Conservation (phyloP, 2,888 invertebrate species). For the Hyposoter dolosus region DNA sequence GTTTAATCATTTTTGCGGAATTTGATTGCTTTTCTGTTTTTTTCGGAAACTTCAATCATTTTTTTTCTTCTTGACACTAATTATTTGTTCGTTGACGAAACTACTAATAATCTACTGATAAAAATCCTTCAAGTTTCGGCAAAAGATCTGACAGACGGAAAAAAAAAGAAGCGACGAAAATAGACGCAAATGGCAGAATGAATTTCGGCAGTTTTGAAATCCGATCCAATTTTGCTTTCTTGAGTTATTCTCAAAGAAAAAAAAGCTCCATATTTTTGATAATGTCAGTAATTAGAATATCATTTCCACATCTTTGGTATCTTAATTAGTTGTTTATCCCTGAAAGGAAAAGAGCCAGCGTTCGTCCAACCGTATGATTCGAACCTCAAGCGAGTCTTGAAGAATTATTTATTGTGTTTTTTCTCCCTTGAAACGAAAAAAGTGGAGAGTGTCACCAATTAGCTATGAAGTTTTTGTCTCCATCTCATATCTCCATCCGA, state of each 20-base stretch:
- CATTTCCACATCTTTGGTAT: conserved; percentile 9
- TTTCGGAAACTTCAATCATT: conserved; percentile 65
- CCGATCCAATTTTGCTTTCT: conserved; percentile 4
- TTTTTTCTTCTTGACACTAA: background rate
- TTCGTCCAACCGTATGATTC: background rate
- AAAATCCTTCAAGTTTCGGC: background rate
- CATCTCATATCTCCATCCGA: conserved; percentile 9
- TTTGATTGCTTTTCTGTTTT: conserved; percentile 22
- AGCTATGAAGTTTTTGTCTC: background rate
- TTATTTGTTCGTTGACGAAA: background rate
- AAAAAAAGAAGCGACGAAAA: background rate
- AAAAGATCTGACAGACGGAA: background rate
- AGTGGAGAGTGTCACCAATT: conserved; percentile 20
- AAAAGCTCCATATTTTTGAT: conserved; percentile 27
- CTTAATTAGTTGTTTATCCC: conserved; percentile 15
- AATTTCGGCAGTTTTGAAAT: background rate
- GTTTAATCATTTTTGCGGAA: background rate
- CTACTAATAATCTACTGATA: background rate
- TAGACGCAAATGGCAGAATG: background rate
- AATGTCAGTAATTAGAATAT: conserved; percentile 23
- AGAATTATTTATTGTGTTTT: conserved; percentile 9
- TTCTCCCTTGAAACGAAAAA: background rate
- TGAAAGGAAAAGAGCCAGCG: background rate
- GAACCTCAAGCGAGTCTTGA: background rate
- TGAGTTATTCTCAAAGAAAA: background rate